Conservation (phyloP, 2,797 vertebrate species). For the Adrianichthys oophorus region DNA sequence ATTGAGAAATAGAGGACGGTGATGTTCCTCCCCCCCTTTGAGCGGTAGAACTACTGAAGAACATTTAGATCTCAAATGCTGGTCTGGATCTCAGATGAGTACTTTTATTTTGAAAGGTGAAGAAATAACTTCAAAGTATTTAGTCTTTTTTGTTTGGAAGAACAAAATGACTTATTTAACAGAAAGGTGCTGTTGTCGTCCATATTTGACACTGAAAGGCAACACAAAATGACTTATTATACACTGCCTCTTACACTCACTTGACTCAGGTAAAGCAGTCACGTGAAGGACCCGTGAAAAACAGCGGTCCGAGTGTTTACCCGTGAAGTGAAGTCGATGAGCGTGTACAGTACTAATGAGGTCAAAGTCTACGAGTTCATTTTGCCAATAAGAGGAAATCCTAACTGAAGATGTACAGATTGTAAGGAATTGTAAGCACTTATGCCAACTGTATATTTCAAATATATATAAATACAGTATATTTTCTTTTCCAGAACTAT, state of each 20-base stretch:
- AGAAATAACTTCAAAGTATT: background rate
- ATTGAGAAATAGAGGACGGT: constrained; percentile 85
- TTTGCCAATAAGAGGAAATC: constrained; percentile 74
- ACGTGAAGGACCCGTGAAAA: constrained; percentile 42
- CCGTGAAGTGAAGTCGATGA: constrained; percentile 27
- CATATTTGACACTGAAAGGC: constrained; percentile 8
- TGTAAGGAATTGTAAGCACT: constrained; percentile 65
- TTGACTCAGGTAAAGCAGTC: constrained; percentile 66
- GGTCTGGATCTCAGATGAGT: constrained; percentile 31
- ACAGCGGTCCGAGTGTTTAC: constrained; percentile 31
- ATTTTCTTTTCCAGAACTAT: constrained; percentile 67
- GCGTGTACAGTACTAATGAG: constrained; percentile 32
- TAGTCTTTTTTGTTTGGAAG: too few relatives aligned
- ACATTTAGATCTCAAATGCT: constrained; percentile 28
- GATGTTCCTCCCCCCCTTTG: background rate
- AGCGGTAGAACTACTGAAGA: constrained; percentile 47
- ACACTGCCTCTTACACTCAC: constrained; percentile 40
- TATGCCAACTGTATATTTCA: constrained; percentile 71
- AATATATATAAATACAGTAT: constrained; percentile 67
- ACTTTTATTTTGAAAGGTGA: constrained; percentile 41
- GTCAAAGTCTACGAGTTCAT: constrained; percentile 70
- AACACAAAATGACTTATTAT: constrained; percentile 19
- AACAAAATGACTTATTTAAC: background rate
- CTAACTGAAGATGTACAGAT: constrained; percentile 71
- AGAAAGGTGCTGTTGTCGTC: constrained; percentile 3